Conservation (phyloP, 2,797 vertebrate genomes). For the Tragopan temminckii region DNA sequence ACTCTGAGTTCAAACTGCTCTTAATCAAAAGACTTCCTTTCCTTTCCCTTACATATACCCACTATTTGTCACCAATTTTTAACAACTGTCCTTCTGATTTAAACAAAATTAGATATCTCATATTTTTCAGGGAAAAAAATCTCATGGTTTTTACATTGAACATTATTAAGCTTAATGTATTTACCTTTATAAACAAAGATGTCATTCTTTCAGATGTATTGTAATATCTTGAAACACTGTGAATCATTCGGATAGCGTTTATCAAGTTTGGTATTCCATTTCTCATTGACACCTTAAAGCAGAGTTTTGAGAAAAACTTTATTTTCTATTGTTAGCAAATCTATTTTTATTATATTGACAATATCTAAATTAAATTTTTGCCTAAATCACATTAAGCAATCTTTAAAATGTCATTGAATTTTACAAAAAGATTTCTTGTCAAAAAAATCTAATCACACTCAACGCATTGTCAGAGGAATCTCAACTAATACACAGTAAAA, state of each 20-base stretch:
- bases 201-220: slow-evolving; percentile 87
- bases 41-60: not conserved
- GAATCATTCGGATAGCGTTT: slow-evolving; percentile 85
- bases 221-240: slow-evolving; percentile 84
- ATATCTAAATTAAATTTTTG: not conserved
- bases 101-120: not conserved
- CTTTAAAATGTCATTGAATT: not conserved
- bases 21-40: not conserved
- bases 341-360: not conserved
- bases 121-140: not conserved
- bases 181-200: slow-evolving; percentile 86
- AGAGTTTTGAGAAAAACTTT: slow-evolving; percentile 15
- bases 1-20: not conserved
- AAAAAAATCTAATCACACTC: not conserved
- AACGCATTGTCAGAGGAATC: not conserved
- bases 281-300: slow-evolving; percentile 85
- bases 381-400: not conserved
- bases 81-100: not conserved
- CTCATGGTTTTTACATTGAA: not conserved
- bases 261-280: slow-evolving; percentile 85
- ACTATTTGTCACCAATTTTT: not conserved
- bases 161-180: not conserved
- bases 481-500: not conserved
- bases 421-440: not conserved
- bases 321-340: not conserved